A percentile compares a stretch with the other conserved stretches of the same genome.
Evolutionary conservation across 2,113 vertebrate species (phyloP).

Genomic region (Dissostichus mawsoni): DNA sequence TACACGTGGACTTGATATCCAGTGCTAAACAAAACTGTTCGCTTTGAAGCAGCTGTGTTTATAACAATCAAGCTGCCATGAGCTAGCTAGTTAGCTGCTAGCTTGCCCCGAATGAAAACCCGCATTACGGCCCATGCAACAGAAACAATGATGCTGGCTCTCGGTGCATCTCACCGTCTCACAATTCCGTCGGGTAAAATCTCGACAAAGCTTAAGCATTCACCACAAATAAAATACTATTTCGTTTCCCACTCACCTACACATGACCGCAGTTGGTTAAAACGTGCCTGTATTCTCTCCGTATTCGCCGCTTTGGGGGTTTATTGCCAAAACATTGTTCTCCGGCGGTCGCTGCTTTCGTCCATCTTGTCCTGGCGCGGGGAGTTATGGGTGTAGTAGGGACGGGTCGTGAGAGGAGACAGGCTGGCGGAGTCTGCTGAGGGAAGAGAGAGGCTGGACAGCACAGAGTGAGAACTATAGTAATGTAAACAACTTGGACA

Average conservation of each 20-base stretch:
- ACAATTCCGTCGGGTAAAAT: conserved; percentile 40
- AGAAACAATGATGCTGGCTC: conserved; percentile 86
- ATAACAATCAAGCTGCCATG: conserved; percentile 74
- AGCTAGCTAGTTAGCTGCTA: conserved; percentile 72
- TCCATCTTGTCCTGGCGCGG: conserved; percentile 88
- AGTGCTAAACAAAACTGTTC: background rate
- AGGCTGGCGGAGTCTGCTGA: conserved; percentile 59
- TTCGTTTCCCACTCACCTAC: conserved; percentile 73
- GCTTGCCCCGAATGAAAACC: conserved; percentile 63
- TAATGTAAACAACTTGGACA: background rate
- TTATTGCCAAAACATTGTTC: conserved; percentile 89
- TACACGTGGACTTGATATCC: background rate
- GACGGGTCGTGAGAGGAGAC: conserved; percentile 89
- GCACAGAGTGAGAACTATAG: background rate
- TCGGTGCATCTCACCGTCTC: conserved; percentile 63
- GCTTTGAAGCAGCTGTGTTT: conserved; percentile 56
- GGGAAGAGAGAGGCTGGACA: background rate
- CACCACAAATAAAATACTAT: background rate
- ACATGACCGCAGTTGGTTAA: conserved; percentile 80
- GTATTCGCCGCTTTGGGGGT: conserved; percentile 68
- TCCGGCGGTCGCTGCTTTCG: conserved; percentile 84
- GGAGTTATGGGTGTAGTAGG: conserved; percentile 84
- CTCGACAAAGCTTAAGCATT: conserved; percentile 39
- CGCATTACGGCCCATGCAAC: conserved; percentile 80
- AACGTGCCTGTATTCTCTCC: conserved; percentile 66